Evolutionary conservation across 2,888 invertebrate species (phyloP), one percentile per base, ranked within the genome.

Genomic region (Parochlus steinenii): DNA sequence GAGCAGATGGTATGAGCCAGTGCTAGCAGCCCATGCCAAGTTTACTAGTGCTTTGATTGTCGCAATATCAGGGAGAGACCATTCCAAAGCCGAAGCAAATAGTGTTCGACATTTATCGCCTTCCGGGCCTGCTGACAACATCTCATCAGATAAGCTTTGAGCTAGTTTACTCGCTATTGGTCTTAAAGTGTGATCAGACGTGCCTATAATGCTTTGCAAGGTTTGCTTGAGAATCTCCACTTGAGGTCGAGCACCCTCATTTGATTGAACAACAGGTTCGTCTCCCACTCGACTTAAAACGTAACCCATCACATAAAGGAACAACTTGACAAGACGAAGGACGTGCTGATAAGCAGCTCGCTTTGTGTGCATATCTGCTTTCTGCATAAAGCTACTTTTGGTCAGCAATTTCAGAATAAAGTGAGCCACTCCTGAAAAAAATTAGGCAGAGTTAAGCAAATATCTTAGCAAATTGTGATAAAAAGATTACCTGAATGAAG

Each of bases 291-390:
- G 64, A 26, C 74, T 78, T 58, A 78, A 67, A 15, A 83, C 70
- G 50, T 86, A 80, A 7, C 82, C 87, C 41, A 90, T 71, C 6
- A 87, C 80, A 20, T 86, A 86, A 34, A 95, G 62, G 47, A 89
- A 72, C 40, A 95, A 62, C 61, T 93, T 93, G 44, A 82, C 79
- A 45, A 93, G 68, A 52, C 86, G 82, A 47, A 93, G 66, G 43
- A 90, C 77, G 29, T 83, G 80, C 49, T 87, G 67, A 58, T 83
- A 90, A 7, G 90, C 89, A 38, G 83, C 78, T 47, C 71, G 65
- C 50, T 74, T 74, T 1, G 77, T 78, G 33, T 72, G 69, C 48
- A 75, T 71, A 52, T 86, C 85, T 15, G 82, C 79, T 46, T 69
- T 74, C 10, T 76, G 72, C 59, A 85, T 62, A 54, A 85, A 85